These are phyloP conservation scores for Athene noctua DNA, from an alignment of 2,113 vertebrate species.

Conservation along the genomic window DNA sequence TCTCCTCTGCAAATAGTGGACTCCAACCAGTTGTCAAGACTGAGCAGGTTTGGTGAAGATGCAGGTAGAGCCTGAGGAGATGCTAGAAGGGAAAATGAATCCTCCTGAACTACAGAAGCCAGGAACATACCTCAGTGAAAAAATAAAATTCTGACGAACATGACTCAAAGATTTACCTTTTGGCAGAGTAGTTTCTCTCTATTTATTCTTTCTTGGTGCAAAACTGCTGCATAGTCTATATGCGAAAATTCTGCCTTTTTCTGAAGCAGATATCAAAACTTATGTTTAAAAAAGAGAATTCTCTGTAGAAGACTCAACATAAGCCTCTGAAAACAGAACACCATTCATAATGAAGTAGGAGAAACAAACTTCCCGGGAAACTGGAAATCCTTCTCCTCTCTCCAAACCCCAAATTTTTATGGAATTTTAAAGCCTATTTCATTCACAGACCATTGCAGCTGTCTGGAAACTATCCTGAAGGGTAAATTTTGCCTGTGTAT, in stretches of 20 bases:
- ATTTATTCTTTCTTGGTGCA: not conserved
- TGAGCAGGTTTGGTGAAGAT: not conserved
- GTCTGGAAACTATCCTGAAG: not conserved
- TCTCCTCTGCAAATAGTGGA: not conserved
- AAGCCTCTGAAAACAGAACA: not conserved
- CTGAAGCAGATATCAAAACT: not conserved
- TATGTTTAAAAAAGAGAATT: not conserved
- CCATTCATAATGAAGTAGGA: not conserved
- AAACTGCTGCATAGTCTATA: rapidly evolving
- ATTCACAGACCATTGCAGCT: not conserved
- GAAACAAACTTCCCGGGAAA: not conserved
- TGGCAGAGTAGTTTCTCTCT: not conserved
- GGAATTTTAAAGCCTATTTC: not conserved
- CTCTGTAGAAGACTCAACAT: not conserved
- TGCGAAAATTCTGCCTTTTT: not conserved
- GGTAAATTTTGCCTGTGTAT: not conserved
- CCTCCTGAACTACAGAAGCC: not conserved
- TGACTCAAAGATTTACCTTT: not conserved
- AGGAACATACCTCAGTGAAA: not conserved
- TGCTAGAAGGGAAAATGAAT: not conserved
- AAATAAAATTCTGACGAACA: not conserved
- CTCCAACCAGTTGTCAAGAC: not conserved
- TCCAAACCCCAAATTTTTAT: not conserved
- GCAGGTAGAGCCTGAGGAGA: not conserved
- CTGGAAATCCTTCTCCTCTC: not conserved